Evolutionary conservation across 1,140 invertebrate genomes (phyloP).

Genomic region (Radopholus similis): DNA sequence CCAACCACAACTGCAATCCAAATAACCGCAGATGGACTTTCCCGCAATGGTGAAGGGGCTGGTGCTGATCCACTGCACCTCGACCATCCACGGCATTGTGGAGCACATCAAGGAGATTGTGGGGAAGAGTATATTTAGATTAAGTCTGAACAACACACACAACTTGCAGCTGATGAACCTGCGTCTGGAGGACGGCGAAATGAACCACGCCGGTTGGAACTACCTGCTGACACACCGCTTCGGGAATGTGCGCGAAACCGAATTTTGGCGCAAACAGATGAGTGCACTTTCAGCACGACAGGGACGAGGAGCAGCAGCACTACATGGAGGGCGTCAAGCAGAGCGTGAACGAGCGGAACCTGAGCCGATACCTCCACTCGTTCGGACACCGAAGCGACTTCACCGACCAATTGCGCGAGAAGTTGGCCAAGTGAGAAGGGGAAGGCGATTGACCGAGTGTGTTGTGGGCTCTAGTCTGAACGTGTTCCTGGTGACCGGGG

Average conservation of each 20-base stretch:
- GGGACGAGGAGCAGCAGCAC: conserved; percentile 70
- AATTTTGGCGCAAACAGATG: background rate
- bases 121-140: background rate
- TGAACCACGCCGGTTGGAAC: conserved; percentile 74
- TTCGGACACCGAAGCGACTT: conserved; percentile 58
- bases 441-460: background rate
- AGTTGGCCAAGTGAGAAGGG: conserved; percentile 44
- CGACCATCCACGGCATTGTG: conserved; percentile 74
- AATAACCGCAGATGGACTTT: background rate
- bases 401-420: conserved; percentile 52
- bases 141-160: background rate
- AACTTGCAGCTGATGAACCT: conserved; percentile 70
- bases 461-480: conserved; percentile 63
- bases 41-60: conserved; percentile 65
- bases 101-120: conserved; percentile 77
- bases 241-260: conserved; percentile 62
- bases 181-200: conserved; percentile 65
- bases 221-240: conserved; percentile 84
- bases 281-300: conserved; percentile 65
- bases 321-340: conserved; percentile 73
- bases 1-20: conserved; percentile 64
- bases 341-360: conserved; percentile 77
- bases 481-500: conserved; percentile 75
- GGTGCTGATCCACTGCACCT: conserved; percentile 78
- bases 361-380: conserved; percentile 62